Evolutionary conservation across 2,888 invertebrate species (phyloP), one percentile per base, ranked within the genome.

Genomic region (Apamea sordens): DNA sequence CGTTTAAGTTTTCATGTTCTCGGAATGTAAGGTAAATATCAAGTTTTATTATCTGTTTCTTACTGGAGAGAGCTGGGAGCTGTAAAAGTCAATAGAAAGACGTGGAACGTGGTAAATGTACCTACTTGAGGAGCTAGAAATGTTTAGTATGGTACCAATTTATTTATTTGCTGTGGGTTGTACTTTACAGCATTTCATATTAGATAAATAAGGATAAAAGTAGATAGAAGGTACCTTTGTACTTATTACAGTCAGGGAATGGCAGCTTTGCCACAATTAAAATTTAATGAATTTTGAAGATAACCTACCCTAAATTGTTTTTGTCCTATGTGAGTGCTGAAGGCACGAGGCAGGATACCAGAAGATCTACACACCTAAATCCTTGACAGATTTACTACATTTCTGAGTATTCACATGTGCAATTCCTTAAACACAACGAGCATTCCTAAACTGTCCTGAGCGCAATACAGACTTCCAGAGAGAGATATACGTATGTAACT

Each of bases 1-100:
- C 50, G 28, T 63, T 80, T 80, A 70, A 84, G 47, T 73, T 76
- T 80, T 84, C 61, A 73, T 63, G 61, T 63, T 65, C 70, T 67
- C 2, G 24, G n/a, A 50, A 50, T 47, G 24, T 44, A 28, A 65
- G 24, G 53, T 72, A 73, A 84, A 84, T 76, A 67, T 59, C 56
- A 70, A 67, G 32, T 74, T 78, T 61, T 76, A 83, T 32, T 75
- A 64, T 24, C 53, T 44, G 53, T 75, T 69, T 69, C 44, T 59
- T 36, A 21, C 68, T 24, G 32, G 28, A 70, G 18, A 32, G 50
- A 59, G 28, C 50, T 32, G 61, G 28, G 44, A 28, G 73, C 64
- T 65, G 36, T 83, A 70, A 82, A 83, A 70, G 70, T 82, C 77
- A 77, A 76, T 32, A 44, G 59, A 67, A 24, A 32, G 10, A 67